Percentiles rank a stretch among this genome's conserved stretches.
Evolutionary conservation across 2,113 vertebrate genomes (phyloP).

Genomic region (Eidolon helvum): DNA sequence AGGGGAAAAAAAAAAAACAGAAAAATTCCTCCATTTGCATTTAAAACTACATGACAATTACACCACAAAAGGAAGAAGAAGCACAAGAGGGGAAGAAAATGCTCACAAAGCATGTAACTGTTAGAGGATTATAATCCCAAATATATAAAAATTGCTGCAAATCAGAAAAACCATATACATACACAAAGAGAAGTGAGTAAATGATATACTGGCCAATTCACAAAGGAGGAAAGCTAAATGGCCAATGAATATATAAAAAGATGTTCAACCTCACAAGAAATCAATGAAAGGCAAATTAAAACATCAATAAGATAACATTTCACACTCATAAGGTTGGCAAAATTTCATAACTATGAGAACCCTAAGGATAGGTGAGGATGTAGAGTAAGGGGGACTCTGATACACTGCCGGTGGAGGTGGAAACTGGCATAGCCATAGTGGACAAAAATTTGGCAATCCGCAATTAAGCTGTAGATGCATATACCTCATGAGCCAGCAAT

Average conservation of each 20-base stretch:
- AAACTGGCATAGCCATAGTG: background rate
- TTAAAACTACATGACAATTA: background rate
- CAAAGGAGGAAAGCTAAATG: background rate
- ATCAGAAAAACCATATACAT: background rate
- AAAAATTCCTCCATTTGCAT: background rate
- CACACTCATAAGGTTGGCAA: background rate
- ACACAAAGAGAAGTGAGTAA: background rate
- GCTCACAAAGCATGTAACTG: background rate
- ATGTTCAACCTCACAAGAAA: background rate
- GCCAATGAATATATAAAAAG: background rate
- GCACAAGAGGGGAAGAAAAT: background rate
- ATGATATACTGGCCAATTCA: background rate
- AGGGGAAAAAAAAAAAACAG: background rate
- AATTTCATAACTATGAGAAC: background rate
- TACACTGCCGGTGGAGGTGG: background rate
- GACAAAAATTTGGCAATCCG: background rate
- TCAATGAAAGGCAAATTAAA: background rate
- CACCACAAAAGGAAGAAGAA: background rate
- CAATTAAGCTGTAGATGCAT: background rate
- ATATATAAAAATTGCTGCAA: background rate
- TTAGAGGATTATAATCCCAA: background rate
- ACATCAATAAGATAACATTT: background rate
- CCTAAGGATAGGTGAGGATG: background rate
- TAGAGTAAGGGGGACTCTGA: background rate
- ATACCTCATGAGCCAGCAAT: background rate